phyloP scores from a whole-genome alignment of 2,113 vertebrate genomes.

The Gambusia affinis region DNA sequence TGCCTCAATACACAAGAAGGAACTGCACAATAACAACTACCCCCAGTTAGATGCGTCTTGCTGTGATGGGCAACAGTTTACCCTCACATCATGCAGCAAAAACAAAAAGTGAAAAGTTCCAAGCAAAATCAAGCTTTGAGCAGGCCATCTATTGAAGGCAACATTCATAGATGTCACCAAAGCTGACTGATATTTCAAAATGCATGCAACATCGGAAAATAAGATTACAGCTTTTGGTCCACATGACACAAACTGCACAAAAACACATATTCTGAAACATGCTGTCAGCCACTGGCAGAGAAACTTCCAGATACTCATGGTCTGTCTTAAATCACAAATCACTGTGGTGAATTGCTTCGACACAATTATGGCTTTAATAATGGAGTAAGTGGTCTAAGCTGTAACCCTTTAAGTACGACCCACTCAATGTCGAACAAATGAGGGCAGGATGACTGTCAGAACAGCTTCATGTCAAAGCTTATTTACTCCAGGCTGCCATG shows the following conservation, averaged over 20 bases:
- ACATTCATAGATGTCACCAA: neutral
- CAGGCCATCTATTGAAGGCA: neutral
- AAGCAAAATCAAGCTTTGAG: neutral
- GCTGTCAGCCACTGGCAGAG: neutral
- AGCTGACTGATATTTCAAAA: neutral
- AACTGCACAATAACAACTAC: slow-evolving; percentile 54
- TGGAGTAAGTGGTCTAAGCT: slow-evolving; percentile 40
- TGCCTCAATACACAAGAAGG: slow-evolving; percentile 41
- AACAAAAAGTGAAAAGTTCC: neutral
- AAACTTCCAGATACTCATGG: slow-evolving; percentile 3
- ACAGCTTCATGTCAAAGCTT: slow-evolving; percentile 58
- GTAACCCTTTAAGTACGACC: slow-evolving; percentile 49
- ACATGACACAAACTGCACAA: neutral
- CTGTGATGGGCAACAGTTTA: slow-evolving; percentile 17
- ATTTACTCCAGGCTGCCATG: slow-evolving; percentile 45
- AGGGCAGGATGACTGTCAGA: slow-evolving; percentile 61
- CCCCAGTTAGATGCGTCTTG: slow-evolving; percentile 22
- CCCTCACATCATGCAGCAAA: neutral
- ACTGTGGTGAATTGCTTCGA: neutral
- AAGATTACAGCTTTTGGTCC: neutral
- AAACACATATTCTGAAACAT: neutral
- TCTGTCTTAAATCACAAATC: neutral
- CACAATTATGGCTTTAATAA: neutral
- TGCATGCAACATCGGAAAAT: neutral
- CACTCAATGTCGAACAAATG: slow-evolving; percentile 47